Conservation (phyloP, 1,140 invertebrate species). For the Nebria ingens region DNA sequence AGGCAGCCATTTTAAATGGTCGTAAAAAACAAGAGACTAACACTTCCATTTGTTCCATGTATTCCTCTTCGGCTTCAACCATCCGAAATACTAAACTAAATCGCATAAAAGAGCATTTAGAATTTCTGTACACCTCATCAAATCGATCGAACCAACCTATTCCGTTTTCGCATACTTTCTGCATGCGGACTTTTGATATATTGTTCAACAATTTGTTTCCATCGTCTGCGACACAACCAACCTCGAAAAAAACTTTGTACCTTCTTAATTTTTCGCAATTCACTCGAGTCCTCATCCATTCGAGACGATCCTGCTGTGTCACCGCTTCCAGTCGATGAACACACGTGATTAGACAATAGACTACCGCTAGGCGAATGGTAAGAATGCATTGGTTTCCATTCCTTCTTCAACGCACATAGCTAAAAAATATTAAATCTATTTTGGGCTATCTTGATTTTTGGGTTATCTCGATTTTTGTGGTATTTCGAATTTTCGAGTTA, state of each 20-base stretch:
- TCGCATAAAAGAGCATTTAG: not conserved
- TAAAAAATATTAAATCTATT: conserved; percentile 36
- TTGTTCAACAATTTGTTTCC: conserved; percentile 93
- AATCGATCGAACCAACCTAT: conserved; percentile 61
- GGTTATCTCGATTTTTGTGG: too few relatives aligned
- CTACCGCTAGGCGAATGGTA: conserved; percentile 24
- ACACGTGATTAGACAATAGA: conserved; percentile 21
- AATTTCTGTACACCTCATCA: conserved; percentile 13
- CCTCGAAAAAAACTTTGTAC: conserved; percentile 91
- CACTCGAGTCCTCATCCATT: conserved; percentile 30
- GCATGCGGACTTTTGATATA: conserved; percentile 93
- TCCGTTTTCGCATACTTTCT: conserved; percentile 87
- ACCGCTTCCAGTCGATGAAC: conserved; percentile 18
- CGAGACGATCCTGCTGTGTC: conserved; percentile 19
- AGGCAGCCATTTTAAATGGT: conserved; percentile 90
- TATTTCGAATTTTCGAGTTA: too few relatives aligned
- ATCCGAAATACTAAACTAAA: conserved; percentile 79
- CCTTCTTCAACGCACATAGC: conserved; percentile 74
- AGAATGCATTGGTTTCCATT: conserved; percentile 46
- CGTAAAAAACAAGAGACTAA: conserved; percentile 85
- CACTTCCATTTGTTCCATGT: conserved; percentile 84
- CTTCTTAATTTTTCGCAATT: conserved; percentile 85
- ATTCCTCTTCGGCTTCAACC: conserved; percentile 86
- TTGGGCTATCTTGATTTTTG: too few relatives aligned
- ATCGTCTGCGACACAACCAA: conserved; percentile 84